Evolutionary conservation across 2,888 invertebrate genomes (phyloP), one percentile per base, ranked within the genome.

Genomic region (Latrodectus hesperus): DNA sequence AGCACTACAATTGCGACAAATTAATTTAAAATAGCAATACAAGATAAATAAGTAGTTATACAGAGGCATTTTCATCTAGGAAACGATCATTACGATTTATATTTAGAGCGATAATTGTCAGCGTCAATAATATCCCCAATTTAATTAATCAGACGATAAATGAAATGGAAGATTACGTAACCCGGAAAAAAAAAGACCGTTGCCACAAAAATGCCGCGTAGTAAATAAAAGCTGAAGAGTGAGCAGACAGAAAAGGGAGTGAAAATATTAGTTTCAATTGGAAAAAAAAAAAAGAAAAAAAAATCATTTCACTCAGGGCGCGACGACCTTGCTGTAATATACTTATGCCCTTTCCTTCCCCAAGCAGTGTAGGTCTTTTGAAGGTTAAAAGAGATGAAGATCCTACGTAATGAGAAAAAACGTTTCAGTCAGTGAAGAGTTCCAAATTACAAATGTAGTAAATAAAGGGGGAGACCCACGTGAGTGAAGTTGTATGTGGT

Each of bases 331-430:
- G 67, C 52, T 60, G 38, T 53, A 38, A 17, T 52, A 16, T 16
- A 14, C 38, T 65, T 26, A 68, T 68, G 77, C 26, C 77, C 77
- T 77, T 77, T 77, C 22, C 77, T 77, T 52, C 2, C 51, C 14
- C n/a, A 51, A 67, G 68, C 26, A 68, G 67, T 68, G 77, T 65
- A 77, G 67, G 77, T 68, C 52, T 16, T 52, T 52, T 77, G 77
- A 77, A 77, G 77, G 77, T 77, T 67, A 77, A 51, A n/a, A 14
- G 51, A 76, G 76, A 49, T 52, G 67, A 76, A 49, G 68, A 22
- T 22, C 75, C 49, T 38, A 38, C 38, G 9, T 76, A 64, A 67
- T 77, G 68, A 60, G 60, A 60, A 60, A 60, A 60, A n/a, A 60
- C 22, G 67, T 22, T 64, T 17, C 17, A 51, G 22, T 65, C 52